These are phyloP conservation scores for Sebastiscus albofasciatus DNA, from an alignment of 2,797 vertebrate genomes.

Conservation along the genomic window DNA sequence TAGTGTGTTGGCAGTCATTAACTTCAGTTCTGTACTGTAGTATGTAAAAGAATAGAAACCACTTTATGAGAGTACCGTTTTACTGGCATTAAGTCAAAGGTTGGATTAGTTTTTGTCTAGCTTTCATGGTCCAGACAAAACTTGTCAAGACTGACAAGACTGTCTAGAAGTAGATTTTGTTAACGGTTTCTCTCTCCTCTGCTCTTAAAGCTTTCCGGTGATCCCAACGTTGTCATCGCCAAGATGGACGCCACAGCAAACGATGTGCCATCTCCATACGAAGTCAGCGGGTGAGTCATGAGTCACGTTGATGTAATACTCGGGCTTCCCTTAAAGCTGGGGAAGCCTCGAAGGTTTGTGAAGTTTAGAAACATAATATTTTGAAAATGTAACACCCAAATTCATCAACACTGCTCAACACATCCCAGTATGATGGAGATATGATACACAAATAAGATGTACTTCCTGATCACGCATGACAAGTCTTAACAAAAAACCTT, in stretches of 20 bases:
- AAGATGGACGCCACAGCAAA: conserved; percentile 99
- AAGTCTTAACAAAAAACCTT: no score
- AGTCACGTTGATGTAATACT: not conserved
- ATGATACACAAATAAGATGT: no score
- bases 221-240: conserved; percentile 93
- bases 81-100: not conserved
- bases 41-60: not conserved
- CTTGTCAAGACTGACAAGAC: no score
- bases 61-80: not conserved
- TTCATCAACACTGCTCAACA: not conserved
- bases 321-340: not conserved
- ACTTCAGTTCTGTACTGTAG: not conserved
- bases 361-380: not conserved
- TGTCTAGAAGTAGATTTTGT: not conserved
- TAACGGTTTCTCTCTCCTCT: not conserved
- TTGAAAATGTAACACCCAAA: no score
- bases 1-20: not conserved
- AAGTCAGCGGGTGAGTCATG: conserved; percentile 94
- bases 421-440: not conserved
- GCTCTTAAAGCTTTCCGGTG: conserved; percentile 83
- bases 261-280: conserved; percentile 94
- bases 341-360: not conserved
- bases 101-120: not conserved
- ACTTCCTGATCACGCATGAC: no score
- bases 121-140: not conserved